phyloP scores from a whole-genome alignment of 1,140 invertebrate genomes.

The Carposina sasakii region DNA sequence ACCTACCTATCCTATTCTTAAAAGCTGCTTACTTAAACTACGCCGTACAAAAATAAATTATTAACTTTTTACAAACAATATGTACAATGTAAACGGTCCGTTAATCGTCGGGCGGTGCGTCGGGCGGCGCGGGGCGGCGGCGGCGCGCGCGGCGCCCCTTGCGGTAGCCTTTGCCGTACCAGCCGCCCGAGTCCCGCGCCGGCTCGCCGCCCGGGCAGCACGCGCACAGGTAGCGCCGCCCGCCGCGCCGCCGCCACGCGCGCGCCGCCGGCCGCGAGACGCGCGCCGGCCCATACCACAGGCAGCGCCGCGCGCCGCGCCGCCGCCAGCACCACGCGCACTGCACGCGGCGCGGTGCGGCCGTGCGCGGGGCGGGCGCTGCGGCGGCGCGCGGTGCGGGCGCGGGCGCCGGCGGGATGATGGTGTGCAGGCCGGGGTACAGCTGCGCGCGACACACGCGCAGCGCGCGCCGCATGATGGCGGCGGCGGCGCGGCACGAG shows the following conservation, averaged over 20 bases:
- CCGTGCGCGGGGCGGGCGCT: conserved; percentile 4
- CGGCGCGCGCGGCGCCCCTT: conserved; percentile 61
- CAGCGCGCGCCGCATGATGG: conserved; percentile 56
- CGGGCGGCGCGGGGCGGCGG: conserved; percentile 10
- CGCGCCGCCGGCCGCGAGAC: conserved; percentile 23
- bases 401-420: conserved; percentile 66
- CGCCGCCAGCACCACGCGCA: conserved; percentile 39
- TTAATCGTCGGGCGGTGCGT: conserved; percentile 27
- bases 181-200: conserved; percentile 43
- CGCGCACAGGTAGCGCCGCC: conserved; percentile 51
- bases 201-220: conserved; percentile 31
- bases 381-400: background rate
- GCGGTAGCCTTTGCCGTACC: conserved; percentile 75
- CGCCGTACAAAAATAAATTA: no score
- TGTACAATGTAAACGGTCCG: no score
- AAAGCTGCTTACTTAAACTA: no score
- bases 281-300: conserved; percentile 46
- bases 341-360: conserved; percentile 24
- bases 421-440: conserved; percentile 77
- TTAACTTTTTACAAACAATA: no score
- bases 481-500: conserved; percentile 34
- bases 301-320: conserved; percentile 45
- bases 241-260: conserved; percentile 31
- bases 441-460: conserved; percentile 68
- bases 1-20: no score